Evolutionary conservation across 1,140 invertebrate genomes (phyloP).

Genomic region (Drosophila lacteicornis): DNA sequence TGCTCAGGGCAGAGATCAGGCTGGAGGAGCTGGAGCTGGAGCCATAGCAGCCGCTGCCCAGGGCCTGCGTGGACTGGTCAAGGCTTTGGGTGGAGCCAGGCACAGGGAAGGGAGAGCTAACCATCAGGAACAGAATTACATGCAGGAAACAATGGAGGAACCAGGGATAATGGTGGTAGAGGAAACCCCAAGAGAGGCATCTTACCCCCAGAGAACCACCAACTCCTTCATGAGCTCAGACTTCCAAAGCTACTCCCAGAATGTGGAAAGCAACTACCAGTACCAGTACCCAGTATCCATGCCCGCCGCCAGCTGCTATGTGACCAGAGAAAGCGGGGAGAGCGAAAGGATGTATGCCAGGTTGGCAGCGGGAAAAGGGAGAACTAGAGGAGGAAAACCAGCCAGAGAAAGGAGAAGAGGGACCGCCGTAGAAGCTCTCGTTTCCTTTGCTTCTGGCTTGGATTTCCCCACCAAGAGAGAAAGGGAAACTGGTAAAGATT

Average conservation of each 20-base stretch:
- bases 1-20: too few relatives aligned
- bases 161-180: too few relatives aligned
- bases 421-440: not conserved
- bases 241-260: not conserved
- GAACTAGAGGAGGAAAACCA: not conserved
- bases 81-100: slow-evolving; percentile 16
- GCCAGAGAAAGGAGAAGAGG: slow-evolving; percentile 8
- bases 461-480: not conserved
- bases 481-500: too few relatives aligned
- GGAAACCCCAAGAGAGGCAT: too few relatives aligned
- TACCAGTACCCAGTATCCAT: too few relatives aligned
- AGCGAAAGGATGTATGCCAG: not conserved
- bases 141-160: too few relatives aligned
- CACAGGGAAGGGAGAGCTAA: too few relatives aligned
- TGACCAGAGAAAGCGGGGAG: too few relatives aligned
- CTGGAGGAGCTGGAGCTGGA: too few relatives aligned
- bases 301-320: too few relatives aligned
- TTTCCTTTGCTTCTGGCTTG: not conserved
- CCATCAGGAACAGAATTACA: not conserved
- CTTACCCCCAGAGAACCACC: too few relatives aligned
- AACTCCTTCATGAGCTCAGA: not conserved
- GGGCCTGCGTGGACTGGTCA: slow-evolving; percentile 14
- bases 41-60: slow-evolving; percentile 22
- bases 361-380: not conserved
- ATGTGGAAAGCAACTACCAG: too few relatives aligned